Conservation (phyloP, 2,797 vertebrate species). For the Sandelia bainsii region DNA sequence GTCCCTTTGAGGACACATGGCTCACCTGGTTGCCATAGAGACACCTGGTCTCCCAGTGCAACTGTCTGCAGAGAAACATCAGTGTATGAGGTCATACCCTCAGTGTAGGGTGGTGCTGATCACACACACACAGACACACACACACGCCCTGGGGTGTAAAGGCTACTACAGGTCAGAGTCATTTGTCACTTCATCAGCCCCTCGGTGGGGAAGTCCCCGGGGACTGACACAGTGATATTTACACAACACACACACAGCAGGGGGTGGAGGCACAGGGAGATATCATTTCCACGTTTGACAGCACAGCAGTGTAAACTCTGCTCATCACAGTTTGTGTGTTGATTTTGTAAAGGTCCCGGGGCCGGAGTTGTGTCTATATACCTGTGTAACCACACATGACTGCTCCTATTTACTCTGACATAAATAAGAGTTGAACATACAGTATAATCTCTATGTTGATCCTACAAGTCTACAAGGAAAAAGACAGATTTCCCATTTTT, state of each 20-base stretch:
- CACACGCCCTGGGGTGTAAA: conserved; percentile 28
- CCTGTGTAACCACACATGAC: no score
- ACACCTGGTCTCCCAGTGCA: conserved; percentile 43
- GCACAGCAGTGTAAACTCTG: neutral
- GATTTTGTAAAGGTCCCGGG: neutral
- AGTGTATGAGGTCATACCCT: conserved; percentile 20
- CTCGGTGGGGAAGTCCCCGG: conserved; percentile 26
- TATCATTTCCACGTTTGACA: neutral
- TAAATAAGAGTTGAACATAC: no score
- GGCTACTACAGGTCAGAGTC: conserved; percentile 58
- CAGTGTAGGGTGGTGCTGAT: neutral
- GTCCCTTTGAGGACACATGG: conserved; percentile 47
- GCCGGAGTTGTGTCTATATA: no score
- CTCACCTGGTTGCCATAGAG: conserved; percentile 67
- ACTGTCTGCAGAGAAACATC: conserved; percentile 20
- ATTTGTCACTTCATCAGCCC: conserved; percentile 42
- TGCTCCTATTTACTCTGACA: no score
- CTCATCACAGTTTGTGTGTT: conserved; percentile 12
- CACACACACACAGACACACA: conserved; percentile 28
- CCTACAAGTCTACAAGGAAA: no score
- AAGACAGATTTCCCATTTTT: no score
- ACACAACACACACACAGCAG: conserved; percentile 22
- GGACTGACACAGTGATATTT: conserved; percentile 43
- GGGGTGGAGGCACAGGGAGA: neutral
- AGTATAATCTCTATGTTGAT: no score